phyloP scores from a whole-genome alignment of 2,888 invertebrate species.

The Argyresthia albistria region DNA sequence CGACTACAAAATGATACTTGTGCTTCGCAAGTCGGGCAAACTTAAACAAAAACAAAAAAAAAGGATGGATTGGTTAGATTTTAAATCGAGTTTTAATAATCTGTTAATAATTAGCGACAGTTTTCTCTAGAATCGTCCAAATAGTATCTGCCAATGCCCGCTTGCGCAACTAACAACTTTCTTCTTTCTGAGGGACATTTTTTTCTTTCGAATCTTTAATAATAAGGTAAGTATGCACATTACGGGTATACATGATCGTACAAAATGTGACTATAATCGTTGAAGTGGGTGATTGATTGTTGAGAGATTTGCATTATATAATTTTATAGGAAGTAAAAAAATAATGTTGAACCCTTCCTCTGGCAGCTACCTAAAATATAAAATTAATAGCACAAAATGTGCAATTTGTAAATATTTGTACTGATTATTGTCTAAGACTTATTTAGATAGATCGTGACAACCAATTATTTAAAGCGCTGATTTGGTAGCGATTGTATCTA shows the following conservation, averaged over 20 bases:
- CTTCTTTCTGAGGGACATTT: conserved; percentile 20
- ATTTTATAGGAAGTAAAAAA: conserved; percentile 18
- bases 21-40: conserved; percentile 17
- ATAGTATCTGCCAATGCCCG: conserved; percentile 15
- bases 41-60: conserved; percentile 23
- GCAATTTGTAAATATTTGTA: conserved; percentile 58
- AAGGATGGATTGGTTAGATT: background rate
- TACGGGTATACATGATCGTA: conserved; percentile 48
- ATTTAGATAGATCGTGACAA: conserved; percentile 40
- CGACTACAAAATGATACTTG: background rate
- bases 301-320: conserved; percentile 20
- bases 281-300: conserved; percentile 32
- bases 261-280: conserved; percentile 64
- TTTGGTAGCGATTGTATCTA: too few relatives aligned
- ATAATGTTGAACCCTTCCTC: conserved; percentile 48
- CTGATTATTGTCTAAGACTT: conserved; percentile 44
- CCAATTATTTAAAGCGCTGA: too few relatives aligned
- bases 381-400: conserved; percentile 39
- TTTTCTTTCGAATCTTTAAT: conserved; percentile 17
- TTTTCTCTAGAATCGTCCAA: background rate
- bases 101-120: background rate
- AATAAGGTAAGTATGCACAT: conserved; percentile 5
- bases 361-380: conserved; percentile 40
- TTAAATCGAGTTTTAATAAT: background rate
- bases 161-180: conserved; percentile 14